Percentiles rank a stretch among this genome's conserved stretches.
Conservation (phyloP, 2,797 vertebrate species). For the Rhinichthys osculus region DNA sequence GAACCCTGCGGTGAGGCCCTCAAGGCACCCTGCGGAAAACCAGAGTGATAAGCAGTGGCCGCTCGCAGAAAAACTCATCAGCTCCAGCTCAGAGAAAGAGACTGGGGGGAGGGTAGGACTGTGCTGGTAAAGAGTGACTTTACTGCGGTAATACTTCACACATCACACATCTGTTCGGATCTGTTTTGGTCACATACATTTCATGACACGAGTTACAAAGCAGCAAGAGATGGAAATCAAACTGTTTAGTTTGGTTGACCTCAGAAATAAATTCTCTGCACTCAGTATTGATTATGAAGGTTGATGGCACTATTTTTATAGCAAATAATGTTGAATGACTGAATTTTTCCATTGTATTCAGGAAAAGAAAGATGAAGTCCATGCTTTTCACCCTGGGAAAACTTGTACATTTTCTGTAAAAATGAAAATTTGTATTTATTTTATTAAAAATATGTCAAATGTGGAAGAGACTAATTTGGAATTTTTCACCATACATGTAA, state of each 20-base stretch:
- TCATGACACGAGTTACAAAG: neutral
- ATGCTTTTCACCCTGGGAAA: neutral
- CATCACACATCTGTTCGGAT: neutral
- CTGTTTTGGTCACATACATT: neutral
- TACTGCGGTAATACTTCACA: constrained; percentile 4
- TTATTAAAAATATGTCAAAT: constrained; percentile 42
- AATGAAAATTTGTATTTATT: constrained; percentile 47
- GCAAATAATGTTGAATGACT: neutral
- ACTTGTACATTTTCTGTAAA: constrained; percentile 46
- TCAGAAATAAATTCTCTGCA: constrained; percentile 9
- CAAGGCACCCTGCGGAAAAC: constrained; percentile 42
- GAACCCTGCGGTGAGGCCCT: constrained; percentile 19
- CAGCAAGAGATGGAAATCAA: neutral
- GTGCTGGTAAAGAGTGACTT: neutral
- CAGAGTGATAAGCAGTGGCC: constrained; percentile 51
- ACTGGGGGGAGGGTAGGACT: constrained; percentile 21
- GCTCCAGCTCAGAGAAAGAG: constrained; percentile 28
- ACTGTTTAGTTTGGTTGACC: neutral
- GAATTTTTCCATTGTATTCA: neutral
- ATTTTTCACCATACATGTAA: neutral
- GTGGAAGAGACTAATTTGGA: neutral
- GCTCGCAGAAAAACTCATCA: constrained; percentile 29
- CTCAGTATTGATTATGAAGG: constrained; percentile 15
- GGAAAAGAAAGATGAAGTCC: neutral
- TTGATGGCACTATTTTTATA: neutral